Conservation (phyloP, 2,113 vertebrate genomes). For the Rallus limicola region DNA sequence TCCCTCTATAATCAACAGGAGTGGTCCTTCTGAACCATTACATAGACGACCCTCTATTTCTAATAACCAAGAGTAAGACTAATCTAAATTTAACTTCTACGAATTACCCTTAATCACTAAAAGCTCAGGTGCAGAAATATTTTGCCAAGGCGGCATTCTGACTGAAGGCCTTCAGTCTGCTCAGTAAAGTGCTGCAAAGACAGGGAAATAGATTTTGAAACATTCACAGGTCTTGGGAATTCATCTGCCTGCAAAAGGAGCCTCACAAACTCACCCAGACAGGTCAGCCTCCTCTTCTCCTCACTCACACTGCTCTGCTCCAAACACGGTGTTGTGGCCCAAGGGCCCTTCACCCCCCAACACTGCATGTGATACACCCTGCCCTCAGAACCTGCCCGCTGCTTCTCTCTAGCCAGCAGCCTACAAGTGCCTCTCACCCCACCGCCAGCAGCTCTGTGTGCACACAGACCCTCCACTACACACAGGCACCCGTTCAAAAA, state of each 20-base stretch:
- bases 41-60: neutral
- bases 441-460: neutral
- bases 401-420: neutral
- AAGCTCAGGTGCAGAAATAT: neutral
- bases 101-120: neutral
- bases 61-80: neutral
- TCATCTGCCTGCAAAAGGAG: neutral
- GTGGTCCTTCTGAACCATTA: neutral
- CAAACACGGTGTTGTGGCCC: neutral
- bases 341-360: neutral
- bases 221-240: neutral
- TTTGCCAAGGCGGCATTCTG: neutral
- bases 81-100: neutral
- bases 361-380: no score
- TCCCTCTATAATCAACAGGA: neutral
- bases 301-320: neutral
- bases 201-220: neutral
- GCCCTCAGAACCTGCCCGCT: no score
- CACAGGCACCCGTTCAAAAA: neutral
- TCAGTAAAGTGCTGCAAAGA: neutral
- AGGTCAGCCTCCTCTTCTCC: neutral
- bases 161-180: neutral
- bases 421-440: rapidly evolving
- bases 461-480: neutral
- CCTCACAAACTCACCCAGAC: neutral